These are phyloP conservation scores for Phaetusa simplex DNA, from an alignment of 2,113 vertebrate species.

Conservation along the genomic window DNA sequence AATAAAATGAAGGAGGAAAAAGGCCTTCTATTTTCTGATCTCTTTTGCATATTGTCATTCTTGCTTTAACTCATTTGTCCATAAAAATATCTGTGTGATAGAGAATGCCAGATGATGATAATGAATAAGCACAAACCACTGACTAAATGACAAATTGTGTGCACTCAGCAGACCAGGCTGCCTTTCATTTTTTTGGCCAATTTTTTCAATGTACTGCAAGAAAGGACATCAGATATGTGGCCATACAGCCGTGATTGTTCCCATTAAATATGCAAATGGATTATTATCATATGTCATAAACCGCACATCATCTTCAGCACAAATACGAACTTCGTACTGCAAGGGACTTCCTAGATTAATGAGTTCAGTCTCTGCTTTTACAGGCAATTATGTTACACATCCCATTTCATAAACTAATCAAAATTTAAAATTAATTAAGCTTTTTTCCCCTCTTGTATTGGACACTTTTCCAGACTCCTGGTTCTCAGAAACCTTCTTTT, in stretches of 20 bases:
- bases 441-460: neutral
- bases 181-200: neutral
- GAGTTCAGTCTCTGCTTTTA: slow-evolving; percentile 14
- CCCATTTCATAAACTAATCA: slow-evolving; percentile 8
- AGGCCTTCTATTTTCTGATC: neutral
- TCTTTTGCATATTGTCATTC: slow-evolving; percentile 41
- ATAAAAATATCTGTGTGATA: neutral
- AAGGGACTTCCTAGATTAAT: slow-evolving; percentile 28
- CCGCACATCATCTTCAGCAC: neutral
- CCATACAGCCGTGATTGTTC: neutral
- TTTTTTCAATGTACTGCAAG: slow-evolving; percentile 48
- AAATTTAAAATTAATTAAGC: slow-evolving; percentile 45
- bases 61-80: slow-evolving; percentile 31
- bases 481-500: neutral
- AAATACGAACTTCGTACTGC: neutral
- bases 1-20: slow-evolving; percentile 1
- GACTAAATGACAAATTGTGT: slow-evolving; percentile 37
- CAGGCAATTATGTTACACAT: slow-evolving; percentile 2
- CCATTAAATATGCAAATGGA: slow-evolving; percentile 46
- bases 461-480: neutral
- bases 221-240: slow-evolving; percentile 17
- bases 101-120: slow-evolving; percentile 11
- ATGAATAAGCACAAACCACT: slow-evolving; percentile 37
- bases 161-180: slow-evolving; percentile 6
- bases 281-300: slow-evolving; percentile 51